phyloP scores from a whole-genome alignment of 2,797 vertebrate species.

The Melanotaenia boesemani region DNA sequence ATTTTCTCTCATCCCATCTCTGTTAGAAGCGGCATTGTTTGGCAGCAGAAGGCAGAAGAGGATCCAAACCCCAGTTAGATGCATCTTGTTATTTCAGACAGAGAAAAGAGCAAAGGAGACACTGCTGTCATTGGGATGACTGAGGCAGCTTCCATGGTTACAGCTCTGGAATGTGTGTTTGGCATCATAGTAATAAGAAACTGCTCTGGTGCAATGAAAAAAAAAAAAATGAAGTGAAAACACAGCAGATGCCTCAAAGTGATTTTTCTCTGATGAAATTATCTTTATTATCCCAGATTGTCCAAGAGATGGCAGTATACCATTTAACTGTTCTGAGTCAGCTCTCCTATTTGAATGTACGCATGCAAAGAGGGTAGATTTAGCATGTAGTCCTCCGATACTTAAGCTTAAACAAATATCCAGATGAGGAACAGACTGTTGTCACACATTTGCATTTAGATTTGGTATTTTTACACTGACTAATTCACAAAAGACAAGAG shows the following conservation, averaged over 20 bases:
- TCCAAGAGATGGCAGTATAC: constrained; percentile 77
- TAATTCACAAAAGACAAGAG: constrained; percentile 5
- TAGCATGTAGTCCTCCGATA: constrained; percentile 7
- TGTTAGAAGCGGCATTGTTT: constrained; percentile 15
- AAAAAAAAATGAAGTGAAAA: constrained; percentile 22
- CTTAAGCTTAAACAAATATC: constrained; percentile 16
- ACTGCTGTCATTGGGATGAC: constrained; percentile 29
- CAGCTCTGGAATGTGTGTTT: constrained; percentile 25
- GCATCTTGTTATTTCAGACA: constrained; percentile 56
- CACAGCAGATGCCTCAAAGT: neutral
- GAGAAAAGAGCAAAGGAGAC: constrained; percentile 32
- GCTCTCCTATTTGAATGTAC: constrained; percentile 16
- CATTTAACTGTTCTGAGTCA: constrained; percentile 34
- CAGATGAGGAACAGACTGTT: constrained; percentile 11
- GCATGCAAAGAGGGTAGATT: constrained; percentile 36
- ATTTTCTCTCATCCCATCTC: constrained; percentile 51
- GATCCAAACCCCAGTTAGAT: constrained; percentile 31
- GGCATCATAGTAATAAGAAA: constrained; percentile 41
- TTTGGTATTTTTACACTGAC: constrained; percentile 11
- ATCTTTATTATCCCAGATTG: constrained; percentile 34
- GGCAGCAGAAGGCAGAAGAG: constrained; percentile 20
- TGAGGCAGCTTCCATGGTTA: constrained; percentile 13
- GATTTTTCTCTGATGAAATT: constrained; percentile 19
- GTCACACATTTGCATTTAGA: constrained; percentile 22
- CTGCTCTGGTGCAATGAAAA: constrained; percentile 22